Conservation (phyloP, 2,797 vertebrate genomes). For the Sebastes taczanowskii region DNA sequence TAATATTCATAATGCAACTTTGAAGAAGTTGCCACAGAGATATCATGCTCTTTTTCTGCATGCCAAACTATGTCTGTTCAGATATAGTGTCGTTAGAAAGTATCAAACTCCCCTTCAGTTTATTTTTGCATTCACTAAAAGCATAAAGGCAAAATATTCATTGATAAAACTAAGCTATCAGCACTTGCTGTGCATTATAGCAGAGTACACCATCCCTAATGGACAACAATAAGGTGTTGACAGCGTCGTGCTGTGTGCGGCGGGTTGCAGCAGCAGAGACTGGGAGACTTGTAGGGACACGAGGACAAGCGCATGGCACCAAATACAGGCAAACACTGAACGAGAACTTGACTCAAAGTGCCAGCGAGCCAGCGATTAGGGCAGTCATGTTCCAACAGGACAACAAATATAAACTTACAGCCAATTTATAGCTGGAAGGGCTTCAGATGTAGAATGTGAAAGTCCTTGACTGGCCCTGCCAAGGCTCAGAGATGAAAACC, state of each 20-base stretch:
- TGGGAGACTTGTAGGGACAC: not conserved
- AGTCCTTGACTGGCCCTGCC: constrained; percentile 36
- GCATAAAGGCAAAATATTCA: not conserved
- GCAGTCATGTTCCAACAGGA: constrained; percentile 20
- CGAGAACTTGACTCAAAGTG: not conserved
- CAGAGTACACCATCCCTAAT: not conserved
- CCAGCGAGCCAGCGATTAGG: constrained; percentile 36
- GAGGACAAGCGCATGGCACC: constrained; percentile 1
- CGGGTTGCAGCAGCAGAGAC: not conserved
- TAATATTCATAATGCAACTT: not conserved
- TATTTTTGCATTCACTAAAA: not conserved
- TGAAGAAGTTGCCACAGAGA: not conserved
- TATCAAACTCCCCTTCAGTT: not conserved
- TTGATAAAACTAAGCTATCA: not conserved
- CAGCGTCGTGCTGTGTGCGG: not conserved
- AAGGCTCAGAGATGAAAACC: constrained; percentile 34
- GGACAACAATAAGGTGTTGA: not conserved
- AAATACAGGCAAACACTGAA: constrained; percentile 22
- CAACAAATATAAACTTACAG: constrained; percentile 31
- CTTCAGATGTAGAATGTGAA: constrained; percentile 28
- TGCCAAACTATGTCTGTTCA: not conserved
- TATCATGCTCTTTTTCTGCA: not conserved
- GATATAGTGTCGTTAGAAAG: constrained; percentile 4
- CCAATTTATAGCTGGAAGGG: constrained; percentile 43
- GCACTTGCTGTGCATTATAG: not conserved